Conservation (phyloP, 1,140 invertebrate genomes). For the Scaptomyza graminum region DNA sequence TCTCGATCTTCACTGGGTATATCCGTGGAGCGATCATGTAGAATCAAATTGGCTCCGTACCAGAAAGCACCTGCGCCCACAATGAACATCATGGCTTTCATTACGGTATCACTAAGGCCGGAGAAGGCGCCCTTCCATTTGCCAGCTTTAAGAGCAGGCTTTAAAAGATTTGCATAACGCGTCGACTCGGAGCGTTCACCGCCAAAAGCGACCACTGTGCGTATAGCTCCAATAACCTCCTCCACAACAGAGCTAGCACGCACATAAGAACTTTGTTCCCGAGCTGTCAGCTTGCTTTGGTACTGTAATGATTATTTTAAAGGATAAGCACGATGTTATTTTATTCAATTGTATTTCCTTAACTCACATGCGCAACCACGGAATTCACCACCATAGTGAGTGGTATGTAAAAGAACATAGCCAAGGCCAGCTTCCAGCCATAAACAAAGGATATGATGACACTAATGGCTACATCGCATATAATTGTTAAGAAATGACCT, state of each 20-base stretch:
- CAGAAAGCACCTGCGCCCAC: constrained; percentile 92
- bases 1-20: constrained; percentile 83
- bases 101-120: constrained; percentile 89
- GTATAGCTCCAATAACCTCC: constrained; percentile 90
- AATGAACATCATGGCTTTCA: constrained; percentile 93
- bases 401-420: constrained; percentile 92
- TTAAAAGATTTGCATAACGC: constrained; percentile 87
- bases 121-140: constrained; percentile 89
- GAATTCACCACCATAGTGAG: constrained; percentile 89
- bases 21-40: constrained; percentile 83
- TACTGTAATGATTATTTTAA: constrained; percentile 85
- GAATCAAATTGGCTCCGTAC: constrained; percentile 91
- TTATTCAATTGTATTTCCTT: constrained; percentile 53
- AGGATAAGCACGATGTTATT: constrained; percentile 70
- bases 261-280: constrained; percentile 89
- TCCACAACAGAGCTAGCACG: constrained; percentile 90
- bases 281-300: constrained; percentile 88
- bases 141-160: constrained; percentile 85
- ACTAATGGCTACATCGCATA: constrained; percentile 88
- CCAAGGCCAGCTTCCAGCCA: constrained; percentile 92
- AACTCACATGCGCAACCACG: constrained; percentile 87
- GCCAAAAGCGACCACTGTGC: constrained; percentile 92
- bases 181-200: constrained; percentile 89
- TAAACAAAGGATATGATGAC: constrained; percentile 89
- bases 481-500: constrained; percentile 89